phyloP scores from a whole-genome alignment of 2,797 vertebrate species.

The Alectoris magna region DNA sequence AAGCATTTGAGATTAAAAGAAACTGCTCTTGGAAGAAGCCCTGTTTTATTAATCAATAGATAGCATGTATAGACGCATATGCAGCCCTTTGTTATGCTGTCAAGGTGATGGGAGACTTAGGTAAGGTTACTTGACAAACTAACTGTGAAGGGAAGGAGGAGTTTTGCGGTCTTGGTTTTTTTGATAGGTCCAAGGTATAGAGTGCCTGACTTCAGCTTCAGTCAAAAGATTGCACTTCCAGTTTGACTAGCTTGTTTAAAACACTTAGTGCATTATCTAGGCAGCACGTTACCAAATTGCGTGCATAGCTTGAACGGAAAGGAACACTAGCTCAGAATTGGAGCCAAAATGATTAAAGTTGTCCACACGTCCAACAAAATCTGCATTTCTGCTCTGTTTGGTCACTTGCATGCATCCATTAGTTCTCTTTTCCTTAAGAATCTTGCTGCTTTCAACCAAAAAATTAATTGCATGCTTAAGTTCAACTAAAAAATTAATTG shows the following conservation, averaged over 20 bases:
- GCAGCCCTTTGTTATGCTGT: neutral
- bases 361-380: neutral
- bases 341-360: neutral
- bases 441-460: neutral
- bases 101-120: neutral
- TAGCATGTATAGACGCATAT: accelerated
- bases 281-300: neutral
- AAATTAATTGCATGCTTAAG: neutral
- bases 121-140: neutral
- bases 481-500: neutral
- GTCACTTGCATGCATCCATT: no score
- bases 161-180: neutral
- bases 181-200: neutral
- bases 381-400: neutral
- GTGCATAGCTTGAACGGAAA: neutral
- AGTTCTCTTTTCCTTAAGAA: neutral
- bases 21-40: neutral
- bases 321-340: neutral
- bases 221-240: neutral
- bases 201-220: neutral
- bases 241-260: neutral
- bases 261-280: neutral
- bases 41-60: neutral
- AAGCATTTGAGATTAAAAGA: neutral
- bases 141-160: no score